phyloP scores from a whole-genome alignment of 2,888 invertebrate species.

The Synanthedon myopaeformis region DNA sequence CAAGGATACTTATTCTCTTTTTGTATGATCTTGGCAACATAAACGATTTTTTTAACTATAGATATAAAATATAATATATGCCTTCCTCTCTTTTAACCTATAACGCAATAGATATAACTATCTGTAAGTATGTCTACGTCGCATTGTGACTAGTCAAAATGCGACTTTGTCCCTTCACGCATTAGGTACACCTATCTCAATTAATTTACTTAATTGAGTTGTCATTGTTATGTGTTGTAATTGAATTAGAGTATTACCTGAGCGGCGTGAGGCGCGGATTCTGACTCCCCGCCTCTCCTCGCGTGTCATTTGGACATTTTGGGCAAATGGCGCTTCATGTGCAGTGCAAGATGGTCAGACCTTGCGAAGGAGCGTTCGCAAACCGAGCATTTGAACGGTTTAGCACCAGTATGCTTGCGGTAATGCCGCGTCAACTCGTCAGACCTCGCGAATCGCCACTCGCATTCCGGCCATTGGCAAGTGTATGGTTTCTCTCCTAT shows the following conservation, averaged over 20 bases:
- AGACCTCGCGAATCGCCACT: slow-evolving; percentile 96
- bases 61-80: no score
- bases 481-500: slow-evolving; percentile 97
- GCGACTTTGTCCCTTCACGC: no score
- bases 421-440: slow-evolving; percentile 97
- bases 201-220: not conserved
- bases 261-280: slow-evolving; percentile 42
- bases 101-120: no score
- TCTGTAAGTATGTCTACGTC: no score
- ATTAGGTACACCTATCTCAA: not conserved
- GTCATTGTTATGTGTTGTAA: not conserved
- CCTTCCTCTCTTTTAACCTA: no score
- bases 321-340: slow-evolving; percentile 96
- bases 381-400: slow-evolving; percentile 95
- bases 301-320: slow-evolving; percentile 81
- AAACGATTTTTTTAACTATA: no score
- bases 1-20: no score
- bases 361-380: slow-evolving; percentile 96
- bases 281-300: slow-evolving; percentile 57
- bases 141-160: no score
- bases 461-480: slow-evolving; percentile 98
- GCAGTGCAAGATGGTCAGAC: slow-evolving; percentile 94
- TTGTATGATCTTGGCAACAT: no score
- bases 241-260: slow-evolving; percentile 29
- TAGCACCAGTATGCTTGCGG: slow-evolving; percentile 96